phyloP scores from a whole-genome alignment of 2,797 vertebrate genomes.

The Antrozous pallidus region DNA sequence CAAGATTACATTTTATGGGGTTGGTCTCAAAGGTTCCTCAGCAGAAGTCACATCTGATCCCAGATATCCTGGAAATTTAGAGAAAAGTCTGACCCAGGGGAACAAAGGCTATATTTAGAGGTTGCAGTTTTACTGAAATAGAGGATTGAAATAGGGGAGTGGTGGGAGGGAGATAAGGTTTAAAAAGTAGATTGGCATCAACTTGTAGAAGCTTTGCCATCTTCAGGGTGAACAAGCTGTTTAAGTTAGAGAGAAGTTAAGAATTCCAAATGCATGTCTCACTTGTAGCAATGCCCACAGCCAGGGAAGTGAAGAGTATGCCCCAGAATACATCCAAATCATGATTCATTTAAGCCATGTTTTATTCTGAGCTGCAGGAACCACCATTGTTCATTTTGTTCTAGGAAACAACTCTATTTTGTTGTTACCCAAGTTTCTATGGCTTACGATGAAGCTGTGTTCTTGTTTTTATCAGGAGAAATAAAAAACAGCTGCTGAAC shows the following conservation, averaged over 20 bases:
- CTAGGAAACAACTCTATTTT: slow-evolving; percentile 16
- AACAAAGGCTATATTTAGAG: not conserved
- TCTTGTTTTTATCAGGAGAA: slow-evolving; percentile 39
- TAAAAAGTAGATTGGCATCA: not conserved
- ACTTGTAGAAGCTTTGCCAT: not conserved
- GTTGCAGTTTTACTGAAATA: not conserved
- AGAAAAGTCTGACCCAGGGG: not conserved
- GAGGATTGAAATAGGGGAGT: not conserved
- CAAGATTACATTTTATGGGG: not conserved
- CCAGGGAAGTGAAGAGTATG: not conserved
- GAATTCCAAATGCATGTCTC: not conserved
- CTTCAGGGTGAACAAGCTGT: not conserved
- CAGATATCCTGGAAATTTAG: not conserved
- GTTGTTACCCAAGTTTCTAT: slow-evolving; percentile 6
- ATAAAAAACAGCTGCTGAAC: slow-evolving; percentile 53
- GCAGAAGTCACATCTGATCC: not conserved
- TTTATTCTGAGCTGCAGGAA: not conserved
- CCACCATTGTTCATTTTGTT: not conserved
- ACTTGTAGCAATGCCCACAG: not conserved
- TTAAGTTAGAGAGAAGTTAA: not conserved
- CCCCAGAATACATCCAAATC: not conserved
- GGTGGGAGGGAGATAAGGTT: not conserved
- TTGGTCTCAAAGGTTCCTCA: not conserved
- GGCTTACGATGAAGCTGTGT: slow-evolving; percentile 1
- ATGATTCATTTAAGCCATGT: not conserved